A percentile compares a stretch with the other conserved stretches of the same genome.
Evolutionary conservation across 2,888 invertebrate genomes (phyloP).

Genomic region (Anaspis maculata): DNA sequence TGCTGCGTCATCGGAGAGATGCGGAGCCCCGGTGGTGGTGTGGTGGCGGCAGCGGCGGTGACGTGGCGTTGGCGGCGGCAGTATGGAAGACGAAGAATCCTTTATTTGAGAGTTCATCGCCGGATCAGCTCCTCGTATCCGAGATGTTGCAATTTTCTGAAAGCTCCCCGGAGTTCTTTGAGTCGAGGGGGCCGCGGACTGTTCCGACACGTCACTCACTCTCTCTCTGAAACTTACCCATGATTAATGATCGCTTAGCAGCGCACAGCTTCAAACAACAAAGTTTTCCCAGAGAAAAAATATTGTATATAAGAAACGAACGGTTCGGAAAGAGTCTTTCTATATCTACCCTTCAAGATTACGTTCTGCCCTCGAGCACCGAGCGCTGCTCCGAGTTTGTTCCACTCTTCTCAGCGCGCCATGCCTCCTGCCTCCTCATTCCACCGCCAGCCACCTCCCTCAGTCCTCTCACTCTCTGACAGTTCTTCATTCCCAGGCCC

Average conservation of each 20-base stretch:
- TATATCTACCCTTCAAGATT: slow-evolving; percentile 46
- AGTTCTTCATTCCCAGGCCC: slow-evolving; percentile 9
- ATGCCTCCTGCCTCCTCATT: slow-evolving; percentile 9
- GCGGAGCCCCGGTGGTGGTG: no score
- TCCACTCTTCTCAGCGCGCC: no score
- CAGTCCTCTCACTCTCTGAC: slow-evolving; percentile 11
- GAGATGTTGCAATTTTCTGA: slow-evolving; percentile 45
- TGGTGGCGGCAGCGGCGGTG: no score
- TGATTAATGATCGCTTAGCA: slow-evolving; percentile 51
- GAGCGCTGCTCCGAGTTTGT: no score
- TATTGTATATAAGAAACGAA: slow-evolving; percentile 45
- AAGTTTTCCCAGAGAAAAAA: slow-evolving; percentile 55
- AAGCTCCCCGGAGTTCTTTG: slow-evolving; percentile 43
- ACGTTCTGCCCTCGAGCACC: slow-evolving; percentile 31
- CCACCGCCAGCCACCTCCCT: slow-evolving; percentile 19
- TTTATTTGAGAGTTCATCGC: slow-evolving; percentile 35
- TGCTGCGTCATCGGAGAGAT: slow-evolving; percentile 21
- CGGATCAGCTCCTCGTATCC: slow-evolving; percentile 31
- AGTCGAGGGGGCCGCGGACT: slow-evolving; percentile 35
- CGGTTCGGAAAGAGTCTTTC: slow-evolving; percentile 43
- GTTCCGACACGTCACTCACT: slow-evolving; percentile 45
- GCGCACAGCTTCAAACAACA: slow-evolving; percentile 53
- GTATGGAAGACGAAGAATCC: no score
- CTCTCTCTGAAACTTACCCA: slow-evolving; percentile 47
- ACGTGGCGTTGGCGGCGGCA: no score